phyloP scores from a whole-genome alignment of 2,113 vertebrate genomes.

The Podiceps cristatus region DNA sequence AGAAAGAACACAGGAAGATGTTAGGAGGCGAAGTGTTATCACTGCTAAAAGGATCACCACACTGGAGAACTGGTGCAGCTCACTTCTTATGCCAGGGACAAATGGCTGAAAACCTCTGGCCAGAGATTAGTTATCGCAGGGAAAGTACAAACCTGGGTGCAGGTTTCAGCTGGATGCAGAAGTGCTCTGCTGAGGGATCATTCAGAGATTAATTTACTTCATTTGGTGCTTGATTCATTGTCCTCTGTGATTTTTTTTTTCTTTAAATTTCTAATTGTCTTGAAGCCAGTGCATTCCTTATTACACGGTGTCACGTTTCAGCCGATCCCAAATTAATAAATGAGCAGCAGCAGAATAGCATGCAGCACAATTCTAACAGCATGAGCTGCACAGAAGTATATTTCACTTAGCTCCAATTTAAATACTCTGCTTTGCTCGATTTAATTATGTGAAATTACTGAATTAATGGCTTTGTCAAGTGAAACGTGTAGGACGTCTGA shows the following conservation, averaged over 20 bases:
- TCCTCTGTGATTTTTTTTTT: background rate
- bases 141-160: slow-evolving; percentile 1
- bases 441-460: slow-evolving; percentile 71
- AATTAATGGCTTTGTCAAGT: slow-evolving; percentile 70
- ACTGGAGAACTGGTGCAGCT: background rate
- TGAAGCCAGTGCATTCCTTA: background rate
- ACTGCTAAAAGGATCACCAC: background rate
- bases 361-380: slow-evolving; percentile 66
- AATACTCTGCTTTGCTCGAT: slow-evolving; percentile 61
- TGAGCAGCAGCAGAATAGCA: slow-evolving; percentile 61
- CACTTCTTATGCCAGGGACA: slow-evolving; percentile 30
- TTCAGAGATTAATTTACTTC: slow-evolving; percentile 21
- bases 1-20: background rate
- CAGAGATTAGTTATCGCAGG: slow-evolving; percentile 47
- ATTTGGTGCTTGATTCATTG: background rate
- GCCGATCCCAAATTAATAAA: slow-evolving; percentile 59
- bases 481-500: slow-evolving; percentile 45
- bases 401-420: slow-evolving; percentile 71
- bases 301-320: slow-evolving; percentile 5
- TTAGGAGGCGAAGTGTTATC: background rate
- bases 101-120: slow-evolving; percentile 21
- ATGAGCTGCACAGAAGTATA: slow-evolving; percentile 61
- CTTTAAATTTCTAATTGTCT: background rate
- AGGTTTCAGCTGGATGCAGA: slow-evolving; percentile 31
- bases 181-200: slow-evolving; percentile 30